Conservation (phyloP, 2,888 invertebrate genomes). For the Cloeon dipterum region DNA sequence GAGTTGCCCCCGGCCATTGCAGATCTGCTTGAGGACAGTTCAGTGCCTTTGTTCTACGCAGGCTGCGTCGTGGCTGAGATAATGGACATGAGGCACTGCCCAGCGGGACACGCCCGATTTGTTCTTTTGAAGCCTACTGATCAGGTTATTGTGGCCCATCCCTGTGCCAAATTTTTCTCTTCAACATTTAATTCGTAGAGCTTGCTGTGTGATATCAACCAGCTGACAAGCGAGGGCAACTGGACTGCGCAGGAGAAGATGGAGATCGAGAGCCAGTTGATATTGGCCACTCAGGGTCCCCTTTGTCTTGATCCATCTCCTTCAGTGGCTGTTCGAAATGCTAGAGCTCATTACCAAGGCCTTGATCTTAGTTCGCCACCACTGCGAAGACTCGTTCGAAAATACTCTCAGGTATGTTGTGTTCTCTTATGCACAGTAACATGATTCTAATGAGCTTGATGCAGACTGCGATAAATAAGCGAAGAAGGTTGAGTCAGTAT, state of each 20-base stretch:
- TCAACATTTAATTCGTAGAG: conserved; percentile 21
- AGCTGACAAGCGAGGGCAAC: conserved; percentile 25
- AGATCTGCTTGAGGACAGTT: conserved; percentile 44
- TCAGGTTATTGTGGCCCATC: conserved; percentile 31
- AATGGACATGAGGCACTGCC: conserved; percentile 44
- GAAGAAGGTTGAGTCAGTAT: conserved; percentile 67
- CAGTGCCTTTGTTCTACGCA: conserved; percentile 61
- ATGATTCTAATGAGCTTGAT: conserved; percentile 6
- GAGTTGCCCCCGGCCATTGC: conserved; percentile 70
- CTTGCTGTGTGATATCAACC: conserved; percentile 37
- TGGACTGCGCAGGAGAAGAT: conserved; percentile 58
- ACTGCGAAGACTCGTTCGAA: conserved; percentile 47
- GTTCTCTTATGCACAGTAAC: neutral
- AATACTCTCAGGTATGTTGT: conserved; percentile 39
- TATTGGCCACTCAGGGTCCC: conserved; percentile 66
- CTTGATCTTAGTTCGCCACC: conserved; percentile 50
- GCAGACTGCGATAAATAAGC: conserved; percentile 59
- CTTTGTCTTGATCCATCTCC: conserved; percentile 78
- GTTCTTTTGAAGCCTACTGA: conserved; percentile 69
- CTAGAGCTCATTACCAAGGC: conserved; percentile 48
- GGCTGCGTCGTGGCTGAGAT: conserved; percentile 84
- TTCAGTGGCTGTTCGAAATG: conserved; percentile 49
- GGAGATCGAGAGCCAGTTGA: conserved; percentile 59
- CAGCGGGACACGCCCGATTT: conserved; percentile 34
- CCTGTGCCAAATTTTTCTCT: neutral